These are phyloP conservation scores for Pantherophis guttatus DNA, from an alignment of 2,113 vertebrate genomes.

Conservation along the genomic window DNA sequence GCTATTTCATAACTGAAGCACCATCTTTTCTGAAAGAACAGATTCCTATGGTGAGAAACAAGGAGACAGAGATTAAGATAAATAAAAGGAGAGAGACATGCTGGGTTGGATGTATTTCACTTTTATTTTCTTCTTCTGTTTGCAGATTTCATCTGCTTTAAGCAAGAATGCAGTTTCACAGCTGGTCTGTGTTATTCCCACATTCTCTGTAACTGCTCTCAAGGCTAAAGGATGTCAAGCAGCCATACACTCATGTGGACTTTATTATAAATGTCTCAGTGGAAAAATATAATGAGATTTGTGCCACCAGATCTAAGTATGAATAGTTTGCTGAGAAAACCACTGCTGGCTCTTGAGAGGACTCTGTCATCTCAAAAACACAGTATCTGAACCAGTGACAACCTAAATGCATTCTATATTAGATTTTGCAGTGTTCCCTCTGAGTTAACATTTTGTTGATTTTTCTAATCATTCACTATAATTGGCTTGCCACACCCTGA, in stretches of 20 bases:
- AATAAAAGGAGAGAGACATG: constrained; percentile 24
- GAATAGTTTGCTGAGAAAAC: not conserved
- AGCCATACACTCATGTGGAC: constrained; percentile 40
- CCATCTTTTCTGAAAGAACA: constrained; percentile 25
- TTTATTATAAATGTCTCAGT: constrained; percentile 19
- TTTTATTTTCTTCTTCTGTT: constrained; percentile 27
- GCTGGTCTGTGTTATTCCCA: constrained; percentile 57
- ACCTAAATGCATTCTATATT: not conserved
- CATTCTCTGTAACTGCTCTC: constrained; percentile 48
- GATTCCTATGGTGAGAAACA: constrained; percentile 21
- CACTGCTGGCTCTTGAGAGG: constrained; percentile 9
- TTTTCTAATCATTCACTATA: not conserved
- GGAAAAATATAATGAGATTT: constrained; percentile 32
- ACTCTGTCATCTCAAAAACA: not conserved
- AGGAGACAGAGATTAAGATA: constrained; percentile 41
- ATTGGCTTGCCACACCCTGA: not conserved
- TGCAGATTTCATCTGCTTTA: constrained; percentile 43
- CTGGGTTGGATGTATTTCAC: constrained; percentile 15
- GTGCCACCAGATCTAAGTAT: constrained; percentile 3
- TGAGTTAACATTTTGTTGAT: not conserved
- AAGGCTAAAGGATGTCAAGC: constrained; percentile 30
- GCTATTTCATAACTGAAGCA: not conserved
- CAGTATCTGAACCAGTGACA: not conserved
- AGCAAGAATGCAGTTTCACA: constrained; percentile 35
- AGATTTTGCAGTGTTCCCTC: not conserved